These are phyloP conservation scores for Tridacna gigas DNA, from an alignment of 2,888 invertebrate species.

Conservation along the genomic window DNA sequence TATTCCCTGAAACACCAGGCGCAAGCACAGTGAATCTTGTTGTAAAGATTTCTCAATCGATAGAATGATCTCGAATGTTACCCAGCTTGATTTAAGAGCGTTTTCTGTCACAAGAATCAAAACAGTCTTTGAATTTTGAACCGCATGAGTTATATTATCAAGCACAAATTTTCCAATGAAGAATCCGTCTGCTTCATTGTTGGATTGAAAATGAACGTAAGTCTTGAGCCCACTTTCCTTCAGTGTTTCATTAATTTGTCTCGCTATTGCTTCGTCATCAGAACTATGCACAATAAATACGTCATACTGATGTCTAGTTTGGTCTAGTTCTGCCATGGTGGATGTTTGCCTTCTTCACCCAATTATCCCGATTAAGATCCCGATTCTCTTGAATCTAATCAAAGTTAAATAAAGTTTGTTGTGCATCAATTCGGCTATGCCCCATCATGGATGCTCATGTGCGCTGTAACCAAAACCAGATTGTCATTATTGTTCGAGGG, in stretches of 20 bases:
- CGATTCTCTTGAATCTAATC: too few species aligned
- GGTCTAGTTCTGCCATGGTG: constrained; percentile 1
- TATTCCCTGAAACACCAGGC: constrained; percentile 41
- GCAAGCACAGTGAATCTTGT: constrained; percentile 41
- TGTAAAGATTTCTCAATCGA: constrained; percentile 48
- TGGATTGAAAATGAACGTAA: constrained; percentile 45
- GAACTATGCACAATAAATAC: constrained; percentile 51
- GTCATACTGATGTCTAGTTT: constrained; percentile 29
- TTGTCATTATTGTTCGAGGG: too few species aligned
- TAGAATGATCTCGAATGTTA: constrained; percentile 47
- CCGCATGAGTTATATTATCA: constrained; percentile 43
- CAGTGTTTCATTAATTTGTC: constrained; percentile 26
- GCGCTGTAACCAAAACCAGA: too few species aligned
- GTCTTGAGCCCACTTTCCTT: constrained; percentile 15
- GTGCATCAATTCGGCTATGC: too few species aligned
- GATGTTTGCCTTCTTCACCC: too few species aligned
- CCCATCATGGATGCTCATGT: too few species aligned
- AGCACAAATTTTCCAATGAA: constrained; percentile 38
- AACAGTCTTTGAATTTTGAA: constrained; percentile 33
- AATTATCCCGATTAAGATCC: too few species aligned
- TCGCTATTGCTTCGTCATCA: constrained; percentile 31
- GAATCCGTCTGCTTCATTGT: constrained; percentile 16
- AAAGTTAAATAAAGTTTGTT: too few species aligned
- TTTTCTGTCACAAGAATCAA: constrained; percentile 49
- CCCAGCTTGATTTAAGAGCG: constrained; percentile 48